These are phyloP conservation scores for Acrossocheilus fasciatus DNA, from an alignment of 2,797 vertebrate genomes.

Conservation along the genomic window DNA sequence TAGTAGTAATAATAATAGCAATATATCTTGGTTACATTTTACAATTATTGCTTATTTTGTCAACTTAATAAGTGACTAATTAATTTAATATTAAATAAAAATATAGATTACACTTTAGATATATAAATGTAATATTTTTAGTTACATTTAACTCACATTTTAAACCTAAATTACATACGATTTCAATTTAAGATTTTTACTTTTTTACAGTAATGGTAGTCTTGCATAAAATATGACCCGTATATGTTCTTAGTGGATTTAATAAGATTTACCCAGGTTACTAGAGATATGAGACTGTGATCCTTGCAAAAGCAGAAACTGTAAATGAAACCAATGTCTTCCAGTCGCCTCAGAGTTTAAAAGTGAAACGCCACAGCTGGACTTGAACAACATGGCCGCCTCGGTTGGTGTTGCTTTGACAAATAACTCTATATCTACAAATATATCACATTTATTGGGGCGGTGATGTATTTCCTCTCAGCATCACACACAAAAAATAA, in stretches of 20 bases:
- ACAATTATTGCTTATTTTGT: too few relatives aligned
- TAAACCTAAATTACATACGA: neutral
- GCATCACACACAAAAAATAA: neutral
- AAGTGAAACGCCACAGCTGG: neutral
- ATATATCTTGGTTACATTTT: too few relatives aligned
- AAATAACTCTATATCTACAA: constrained; percentile 21
- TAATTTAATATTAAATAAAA: too few relatives aligned
- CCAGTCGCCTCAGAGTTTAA: neutral
- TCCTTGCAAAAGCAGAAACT: neutral
- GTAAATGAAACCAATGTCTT: neutral
- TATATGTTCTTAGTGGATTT: neutral
- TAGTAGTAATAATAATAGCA: too few relatives aligned
- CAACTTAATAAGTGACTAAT: too few relatives aligned
- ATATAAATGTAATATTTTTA: too few relatives aligned
- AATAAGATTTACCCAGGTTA: neutral
- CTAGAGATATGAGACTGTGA: neutral
- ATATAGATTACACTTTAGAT: too few relatives aligned
- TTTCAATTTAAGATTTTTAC: too few relatives aligned
- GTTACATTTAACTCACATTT: neutral
- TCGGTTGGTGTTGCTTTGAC: neutral
- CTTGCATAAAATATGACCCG: neutral
- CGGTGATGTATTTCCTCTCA: neutral
- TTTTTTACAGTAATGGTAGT: neutral
- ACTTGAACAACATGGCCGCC: neutral
- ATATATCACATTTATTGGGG: constrained; percentile 40